phyloP scores from a whole-genome alignment of 2,797 vertebrate genomes.

The Periophthalmus magnuspinnatus region DNA sequence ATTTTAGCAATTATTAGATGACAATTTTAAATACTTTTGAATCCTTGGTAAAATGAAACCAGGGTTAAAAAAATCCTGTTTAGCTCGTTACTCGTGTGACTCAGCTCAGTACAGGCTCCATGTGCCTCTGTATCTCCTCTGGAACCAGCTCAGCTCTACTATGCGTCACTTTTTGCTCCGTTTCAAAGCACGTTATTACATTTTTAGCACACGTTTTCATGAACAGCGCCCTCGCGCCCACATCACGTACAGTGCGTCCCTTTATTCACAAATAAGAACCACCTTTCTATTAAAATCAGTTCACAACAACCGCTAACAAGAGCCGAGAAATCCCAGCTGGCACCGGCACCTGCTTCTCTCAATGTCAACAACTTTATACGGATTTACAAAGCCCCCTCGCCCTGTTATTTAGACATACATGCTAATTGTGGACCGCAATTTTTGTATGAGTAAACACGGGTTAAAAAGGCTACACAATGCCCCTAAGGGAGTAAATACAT shows the following conservation, averaged over 20 bases:
- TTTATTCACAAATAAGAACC: constrained; percentile 10
- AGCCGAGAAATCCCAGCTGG: constrained; percentile 14
- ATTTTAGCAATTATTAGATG: too few species aligned
- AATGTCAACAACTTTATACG: constrained; percentile 22
- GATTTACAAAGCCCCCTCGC: constrained; percentile 8
- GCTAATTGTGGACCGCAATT: constrained; percentile 7
- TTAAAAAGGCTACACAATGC: not conserved
- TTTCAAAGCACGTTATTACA: not conserved
- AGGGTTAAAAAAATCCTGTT: too few species aligned
- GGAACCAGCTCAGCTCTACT: not conserved
- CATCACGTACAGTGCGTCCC: not conserved
- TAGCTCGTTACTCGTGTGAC: too few species aligned
- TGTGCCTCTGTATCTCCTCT: too few species aligned
- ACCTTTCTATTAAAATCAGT: constrained; percentile 18
- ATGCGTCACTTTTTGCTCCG: not conserved
- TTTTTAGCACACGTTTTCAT: not conserved
- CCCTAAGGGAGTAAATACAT: not conserved
- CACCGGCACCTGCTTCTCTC: constrained; percentile 26
- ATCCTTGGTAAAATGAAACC: too few species aligned
- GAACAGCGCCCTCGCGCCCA: not conserved
- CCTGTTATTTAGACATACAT: constrained; percentile 14
- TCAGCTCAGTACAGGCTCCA: too few species aligned
- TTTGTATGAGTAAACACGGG: not conserved
- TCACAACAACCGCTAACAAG: constrained; percentile 5
- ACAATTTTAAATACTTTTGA: too few species aligned